Percentiles rank a stretch among this genome's conserved stretches.
Evolutionary conservation across 2,888 invertebrate species (phyloP).

Genomic region (Margaritifera margaritifera): DNA sequence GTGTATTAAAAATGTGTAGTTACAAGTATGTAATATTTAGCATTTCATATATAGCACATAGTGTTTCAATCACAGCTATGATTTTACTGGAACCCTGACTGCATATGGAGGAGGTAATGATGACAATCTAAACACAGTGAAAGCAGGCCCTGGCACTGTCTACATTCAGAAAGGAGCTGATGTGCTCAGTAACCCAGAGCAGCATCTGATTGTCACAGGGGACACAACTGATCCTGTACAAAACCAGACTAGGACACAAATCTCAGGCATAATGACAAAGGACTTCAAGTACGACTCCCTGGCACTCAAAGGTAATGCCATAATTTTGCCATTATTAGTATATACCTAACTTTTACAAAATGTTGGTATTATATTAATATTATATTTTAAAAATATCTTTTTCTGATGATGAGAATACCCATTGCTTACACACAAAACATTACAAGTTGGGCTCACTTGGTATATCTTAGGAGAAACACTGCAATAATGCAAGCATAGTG

Average conservation of each 20-base stretch:
- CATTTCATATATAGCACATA: no score
- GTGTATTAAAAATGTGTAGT: no score
- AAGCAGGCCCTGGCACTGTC: slow-evolving; percentile 58
- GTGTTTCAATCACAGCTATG: slow-evolving; percentile 24
- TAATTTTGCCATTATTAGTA: no score
- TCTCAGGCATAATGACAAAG: slow-evolving; percentile 28
- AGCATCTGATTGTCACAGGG: slow-evolving; percentile 38
- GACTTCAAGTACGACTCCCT: slow-evolving; percentile 46
- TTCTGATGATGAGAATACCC: no score
- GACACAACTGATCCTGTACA: slow-evolving; percentile 39
- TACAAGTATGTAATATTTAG: no score
- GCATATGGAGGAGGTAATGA: slow-evolving; percentile 53
- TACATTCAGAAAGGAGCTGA: slow-evolving; percentile 42
- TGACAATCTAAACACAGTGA: slow-evolving; percentile 34
- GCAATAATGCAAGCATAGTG: no score
- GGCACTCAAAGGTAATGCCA: slow-evolving; percentile 39
- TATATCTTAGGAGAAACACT: no score
- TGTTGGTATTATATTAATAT: no score
- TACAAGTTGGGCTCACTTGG: no score
- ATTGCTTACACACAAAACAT: no score
- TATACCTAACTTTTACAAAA: no score
- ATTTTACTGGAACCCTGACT: slow-evolving; percentile 45
- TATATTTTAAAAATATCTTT: no score
- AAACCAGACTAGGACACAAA: slow-evolving; percentile 43
- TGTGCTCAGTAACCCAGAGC: slow-evolving; percentile 15